Conservation (phyloP, 2,888 invertebrate species). For the Strigamia transsilvanica region DNA sequence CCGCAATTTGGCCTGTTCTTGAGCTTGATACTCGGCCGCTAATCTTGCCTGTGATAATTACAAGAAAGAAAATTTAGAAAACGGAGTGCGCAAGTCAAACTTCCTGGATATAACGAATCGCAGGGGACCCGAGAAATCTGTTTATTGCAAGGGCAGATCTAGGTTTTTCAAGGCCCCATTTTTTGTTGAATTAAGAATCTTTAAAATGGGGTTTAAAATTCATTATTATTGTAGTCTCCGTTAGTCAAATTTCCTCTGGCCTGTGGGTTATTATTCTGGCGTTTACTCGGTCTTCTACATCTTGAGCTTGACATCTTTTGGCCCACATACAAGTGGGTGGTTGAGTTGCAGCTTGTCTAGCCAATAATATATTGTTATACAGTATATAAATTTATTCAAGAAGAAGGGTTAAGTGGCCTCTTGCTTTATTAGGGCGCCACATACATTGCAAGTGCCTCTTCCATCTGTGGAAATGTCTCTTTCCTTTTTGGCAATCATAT, state of each 20-base stretch:
- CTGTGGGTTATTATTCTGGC: too few relatives aligned
- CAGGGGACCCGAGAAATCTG: too few relatives aligned
- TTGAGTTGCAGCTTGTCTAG: slow-evolving; percentile 32
- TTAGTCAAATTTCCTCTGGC: too few relatives aligned
- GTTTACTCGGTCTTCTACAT: background rate
- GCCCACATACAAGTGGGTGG: slow-evolving; percentile 31
- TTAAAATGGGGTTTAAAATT: too few relatives aligned
- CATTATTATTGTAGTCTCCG: too few relatives aligned
- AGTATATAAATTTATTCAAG: slow-evolving; percentile 34
- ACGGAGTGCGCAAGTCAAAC: too few relatives aligned
- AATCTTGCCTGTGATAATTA: slow-evolving; percentile 65
- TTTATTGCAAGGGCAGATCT: too few relatives aligned
- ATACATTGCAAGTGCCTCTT: slow-evolving; percentile 20
- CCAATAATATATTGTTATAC: slow-evolving; percentile 9
- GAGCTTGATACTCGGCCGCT: slow-evolving; percentile 69
- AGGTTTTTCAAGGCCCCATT: too few relatives aligned
- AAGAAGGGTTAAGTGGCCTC: slow-evolving; percentile 19
- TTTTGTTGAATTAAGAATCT: too few relatives aligned
- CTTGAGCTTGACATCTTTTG: slow-evolving; percentile 15
- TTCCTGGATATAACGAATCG: too few relatives aligned
- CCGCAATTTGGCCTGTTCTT: slow-evolving; percentile 74
- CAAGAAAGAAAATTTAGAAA: background rate
- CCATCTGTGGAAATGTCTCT: slow-evolving; percentile 20
- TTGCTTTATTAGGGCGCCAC: slow-evolving; percentile 23
- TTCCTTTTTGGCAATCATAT: slow-evolving; percentile 38